Evolutionary conservation across 2,113 vertebrate species (phyloP), one percentile per base, ranked within the genome.

Genomic region (Lepisosteus oculatus): DNA sequence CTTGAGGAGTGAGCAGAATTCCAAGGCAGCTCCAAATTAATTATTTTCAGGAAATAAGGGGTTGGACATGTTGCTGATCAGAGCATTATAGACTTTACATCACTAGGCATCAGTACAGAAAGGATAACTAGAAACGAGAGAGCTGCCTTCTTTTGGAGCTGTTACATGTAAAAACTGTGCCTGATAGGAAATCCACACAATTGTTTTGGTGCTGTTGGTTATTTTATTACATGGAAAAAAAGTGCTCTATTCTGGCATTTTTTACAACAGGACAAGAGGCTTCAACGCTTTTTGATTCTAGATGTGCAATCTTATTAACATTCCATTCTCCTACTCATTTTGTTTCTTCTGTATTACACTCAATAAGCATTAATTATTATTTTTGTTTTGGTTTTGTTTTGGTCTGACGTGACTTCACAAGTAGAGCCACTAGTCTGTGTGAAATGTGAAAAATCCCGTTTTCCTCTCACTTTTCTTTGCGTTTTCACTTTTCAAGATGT

Each of bases 221-320:
- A 93, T 88, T 95, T 95, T 95, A 95, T 79, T 80, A 80, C 95
- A 93, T 89, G 83, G 62, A 59, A 76, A 84, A 86, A 85, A 78
- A 74, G 74, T 69, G 90, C 91, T 90, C 85, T 91, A 85, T 79
- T 90, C 91, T 91, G 90, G 92, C 91, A 89, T 91, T 90, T 90
- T 89, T 90, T 83, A 87, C 83, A 87, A 87, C 90, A 89, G 82
- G 90, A 90, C 89, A 72, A 92, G 90, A 93, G 90, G 92, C 89
- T 74, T 78, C 87, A 86, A 87, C 87, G 92, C 93, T 93, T 95
- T 89, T 86, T 86, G 87, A 92, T 94, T 95, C 90, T 92, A 93
- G 93, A 98, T 82, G 95, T 98, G 97, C 97, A 97, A 96, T 99
- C 93, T 91, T 94, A 91, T 93, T 92, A 91, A 97, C 97, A 98